Evolutionary conservation across 2,113 vertebrate species (phyloP).

Genomic region (Ariopsis seemanni): DNA sequence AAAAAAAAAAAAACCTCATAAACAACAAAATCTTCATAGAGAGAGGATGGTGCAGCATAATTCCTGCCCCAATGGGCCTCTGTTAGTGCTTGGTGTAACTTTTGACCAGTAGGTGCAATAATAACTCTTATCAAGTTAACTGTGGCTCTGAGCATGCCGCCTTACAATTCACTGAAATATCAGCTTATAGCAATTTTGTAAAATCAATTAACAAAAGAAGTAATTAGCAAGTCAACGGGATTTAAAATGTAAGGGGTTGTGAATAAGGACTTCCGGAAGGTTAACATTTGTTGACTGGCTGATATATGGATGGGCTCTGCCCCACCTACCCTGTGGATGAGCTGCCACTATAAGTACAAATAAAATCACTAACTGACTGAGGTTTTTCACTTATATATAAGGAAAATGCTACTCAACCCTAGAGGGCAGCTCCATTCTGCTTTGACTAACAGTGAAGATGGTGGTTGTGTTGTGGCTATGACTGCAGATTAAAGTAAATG

Average conservation of each 20-base stretch:
- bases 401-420: background rate
- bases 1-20: background rate
- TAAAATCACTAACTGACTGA: background rate
- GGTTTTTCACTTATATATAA: background rate
- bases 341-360: background rate
- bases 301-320: background rate
- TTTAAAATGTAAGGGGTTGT: background rate
- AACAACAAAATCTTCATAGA: background rate
- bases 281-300: background rate
- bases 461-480: background rate
- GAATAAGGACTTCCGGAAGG: background rate
- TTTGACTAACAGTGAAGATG: background rate
- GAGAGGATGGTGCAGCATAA: background rate
- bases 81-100: background rate
- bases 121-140: background rate
- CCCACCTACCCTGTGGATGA: background rate
- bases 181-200: too few species aligned
- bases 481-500: background rate
- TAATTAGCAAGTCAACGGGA: background rate
- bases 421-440: background rate
- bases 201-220: background rate
- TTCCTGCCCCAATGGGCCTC: background rate
- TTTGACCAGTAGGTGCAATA: background rate
- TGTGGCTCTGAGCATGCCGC: background rate
- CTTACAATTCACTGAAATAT: too few species aligned